Evolutionary conservation across 2,888 invertebrate species (phyloP).

Genomic region (Diplazon laetatorius): DNA sequence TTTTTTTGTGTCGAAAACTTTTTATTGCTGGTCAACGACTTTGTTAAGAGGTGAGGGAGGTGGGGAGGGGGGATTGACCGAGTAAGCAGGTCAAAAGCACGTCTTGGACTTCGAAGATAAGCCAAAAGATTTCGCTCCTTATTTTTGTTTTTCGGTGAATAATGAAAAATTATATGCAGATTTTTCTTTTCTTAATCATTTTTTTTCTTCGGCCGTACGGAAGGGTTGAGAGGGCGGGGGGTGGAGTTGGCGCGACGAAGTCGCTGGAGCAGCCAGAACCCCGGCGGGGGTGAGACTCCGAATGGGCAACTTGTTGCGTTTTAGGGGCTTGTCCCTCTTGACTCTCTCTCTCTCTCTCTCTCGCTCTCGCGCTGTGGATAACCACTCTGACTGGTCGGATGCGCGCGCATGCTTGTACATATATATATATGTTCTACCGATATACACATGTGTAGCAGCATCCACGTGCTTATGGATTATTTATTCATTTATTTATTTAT

Average conservation of each 20-base stretch:
- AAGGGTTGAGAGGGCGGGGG: neutral
- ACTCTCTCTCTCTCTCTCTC: conserved; percentile 32
- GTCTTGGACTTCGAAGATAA: conserved; percentile 11
- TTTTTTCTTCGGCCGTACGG: too few species aligned
- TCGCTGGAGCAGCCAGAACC: conserved; percentile 13
- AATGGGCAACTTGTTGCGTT: conserved; percentile 81
- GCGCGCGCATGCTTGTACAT: neutral
- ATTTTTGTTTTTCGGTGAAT: too few species aligned
- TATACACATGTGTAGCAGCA: too few species aligned
- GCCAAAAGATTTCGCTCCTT: too few species aligned
- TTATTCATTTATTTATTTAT: too few species aligned
- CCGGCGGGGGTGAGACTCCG: conserved; percentile 55
- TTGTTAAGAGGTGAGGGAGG: neutral
- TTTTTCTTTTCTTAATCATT: too few species aligned
- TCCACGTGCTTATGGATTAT: too few species aligned
- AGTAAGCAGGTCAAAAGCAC: conserved; percentile 23
- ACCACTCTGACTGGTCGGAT: neutral
- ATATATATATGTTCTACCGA: neutral
- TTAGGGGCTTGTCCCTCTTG: conserved; percentile 61
- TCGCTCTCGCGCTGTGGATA: conserved; percentile 4
- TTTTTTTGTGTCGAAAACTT: too few species aligned
- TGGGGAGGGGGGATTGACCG: neutral
- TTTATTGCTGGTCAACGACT: neutral
- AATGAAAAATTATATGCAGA: neutral
- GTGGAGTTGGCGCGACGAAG: conserved; percentile 33